These are phyloP conservation scores for Nerophis ophidion DNA, from an alignment of 2,113 vertebrate species.

Conservation along the genomic window DNA sequence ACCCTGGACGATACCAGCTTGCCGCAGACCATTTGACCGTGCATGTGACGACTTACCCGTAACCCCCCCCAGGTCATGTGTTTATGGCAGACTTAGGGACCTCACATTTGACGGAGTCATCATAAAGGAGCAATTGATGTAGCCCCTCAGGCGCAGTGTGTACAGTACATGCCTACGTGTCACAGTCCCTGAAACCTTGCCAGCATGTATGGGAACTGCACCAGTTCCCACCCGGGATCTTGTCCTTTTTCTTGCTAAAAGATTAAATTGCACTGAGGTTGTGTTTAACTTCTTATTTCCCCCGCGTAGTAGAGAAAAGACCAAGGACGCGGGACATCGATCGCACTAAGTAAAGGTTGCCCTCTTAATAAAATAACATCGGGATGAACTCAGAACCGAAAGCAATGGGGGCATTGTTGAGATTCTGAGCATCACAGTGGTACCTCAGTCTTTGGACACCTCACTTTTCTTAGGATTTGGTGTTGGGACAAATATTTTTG, in stretches of 20 bases:
- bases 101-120: constrained; percentile 31
- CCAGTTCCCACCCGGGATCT: constrained; percentile 47
- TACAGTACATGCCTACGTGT: constrained; percentile 15
- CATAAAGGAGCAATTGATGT: constrained; percentile 74
- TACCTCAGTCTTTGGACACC: no score
- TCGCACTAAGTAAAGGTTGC: constrained; percentile 62
- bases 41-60: constrained; percentile 46
- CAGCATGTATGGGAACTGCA: constrained; percentile 63
- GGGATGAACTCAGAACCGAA: constrained; percentile 47
- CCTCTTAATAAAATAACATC: constrained; percentile 45
- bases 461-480: no score
- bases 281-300: constrained; percentile 69
- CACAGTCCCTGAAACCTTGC: not conserved
- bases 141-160: constrained; percentile 31
- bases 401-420: no score
- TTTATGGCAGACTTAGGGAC: constrained; percentile 31
- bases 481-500: no score
- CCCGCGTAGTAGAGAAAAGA: constrained; percentile 48
- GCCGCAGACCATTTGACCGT: constrained; percentile 17
- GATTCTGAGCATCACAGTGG: no score
- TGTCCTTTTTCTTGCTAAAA: constrained; percentile 61
- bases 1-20: not conserved
- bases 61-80: constrained; percentile 38
- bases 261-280: constrained; percentile 60
- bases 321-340: constrained; percentile 66